Evolutionary conservation across 2,888 invertebrate genomes (phyloP), one percentile per base, ranked within the genome.

Genomic region (Cheilosia urbana): DNA sequence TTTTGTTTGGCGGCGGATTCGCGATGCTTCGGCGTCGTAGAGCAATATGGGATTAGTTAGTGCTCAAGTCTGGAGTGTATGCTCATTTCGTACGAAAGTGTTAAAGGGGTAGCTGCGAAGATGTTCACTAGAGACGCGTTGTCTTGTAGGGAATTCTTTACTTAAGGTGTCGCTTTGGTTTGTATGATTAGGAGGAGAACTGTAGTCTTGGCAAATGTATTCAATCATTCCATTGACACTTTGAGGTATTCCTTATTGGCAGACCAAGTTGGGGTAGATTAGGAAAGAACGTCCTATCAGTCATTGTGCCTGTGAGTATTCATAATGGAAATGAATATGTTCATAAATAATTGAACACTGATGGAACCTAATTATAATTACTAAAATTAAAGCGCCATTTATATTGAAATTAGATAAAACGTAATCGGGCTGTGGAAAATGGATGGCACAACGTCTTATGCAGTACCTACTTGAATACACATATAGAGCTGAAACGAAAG

Each of bases 201-300:
- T 51, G 30, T 27, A 13, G 19, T 2, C 19, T 7, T 9, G n/a
- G 30, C 1, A 57, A 69, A 47, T 27, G 65, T 62, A 34, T 65
- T 81, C 42, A 55, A 81, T 81, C 81, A 81, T 69, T 75, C 57
- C 21, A 42, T 66, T 76, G 69, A 69, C 69, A 68, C 6, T 53
- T 62, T 60, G 21, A 58, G 30, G 7, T 6, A 47, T 34, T 17
- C 17, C 37, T 37, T 3, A n/a, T 2, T 60, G 21, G 6, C 3
- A n/a, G 6, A 9, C 34, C 4, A 1, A n/a, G 30, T 17, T 17
- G 11, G 11, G 55, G 55, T 15, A 51, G 4, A 24, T 51, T 13
- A 7, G 15, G 15, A 19, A 47, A 17, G 47, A 24, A 7, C 13
- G 21, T 15, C 15, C 6, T 6, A 51, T 24, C 24, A 24, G 21